Conservation (phyloP, 1,140 invertebrate species). For the Physella acuta region DNA sequence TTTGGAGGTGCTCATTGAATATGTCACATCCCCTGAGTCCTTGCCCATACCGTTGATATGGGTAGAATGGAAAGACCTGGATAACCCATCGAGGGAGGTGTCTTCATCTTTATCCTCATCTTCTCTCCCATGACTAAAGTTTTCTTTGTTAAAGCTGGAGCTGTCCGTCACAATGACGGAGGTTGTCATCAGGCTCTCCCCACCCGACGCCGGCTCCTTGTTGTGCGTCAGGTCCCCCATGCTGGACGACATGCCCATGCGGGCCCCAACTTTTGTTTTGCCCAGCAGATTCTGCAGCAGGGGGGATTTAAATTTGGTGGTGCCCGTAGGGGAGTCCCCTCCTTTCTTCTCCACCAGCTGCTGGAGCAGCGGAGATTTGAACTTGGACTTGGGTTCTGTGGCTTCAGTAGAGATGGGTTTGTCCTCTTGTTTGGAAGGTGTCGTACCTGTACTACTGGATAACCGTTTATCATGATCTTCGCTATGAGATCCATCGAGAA, state of each 20-base stretch:
- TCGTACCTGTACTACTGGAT: conserved; percentile 8
- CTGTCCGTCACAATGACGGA: background rate
- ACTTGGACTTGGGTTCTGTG: conserved; percentile 39
- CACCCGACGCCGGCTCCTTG: conserved; percentile 11
- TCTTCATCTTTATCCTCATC: conserved; percentile 38
- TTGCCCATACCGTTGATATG: conserved; percentile 16
- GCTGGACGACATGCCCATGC: conserved; percentile 30
- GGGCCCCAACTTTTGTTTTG: conserved; percentile 36
- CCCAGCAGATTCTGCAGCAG: conserved; percentile 44
- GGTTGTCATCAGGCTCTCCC: background rate
- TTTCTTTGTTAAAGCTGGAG: conserved; percentile 18
- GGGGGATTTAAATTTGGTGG: conserved; percentile 43
- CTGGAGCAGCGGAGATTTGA: conserved; percentile 52
- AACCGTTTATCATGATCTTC: conserved; percentile 9
- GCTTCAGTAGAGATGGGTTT: conserved; percentile 1
- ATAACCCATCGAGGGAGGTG: conserved; percentile 23
- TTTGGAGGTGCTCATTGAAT: background rate
- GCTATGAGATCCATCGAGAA: background rate
- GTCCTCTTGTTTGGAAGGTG: background rate
- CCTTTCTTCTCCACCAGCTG: conserved; percentile 43
- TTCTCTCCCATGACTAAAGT: conserved; percentile 19
- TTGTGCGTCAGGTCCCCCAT: conserved; percentile 26
- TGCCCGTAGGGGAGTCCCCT: conserved; percentile 8
- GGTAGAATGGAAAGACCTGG: conserved; percentile 18
- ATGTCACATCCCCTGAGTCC: background rate